Evolutionary conservation across 2,113 vertebrate species (phyloP).

Genomic region (Ictalurus punctatus): DNA sequence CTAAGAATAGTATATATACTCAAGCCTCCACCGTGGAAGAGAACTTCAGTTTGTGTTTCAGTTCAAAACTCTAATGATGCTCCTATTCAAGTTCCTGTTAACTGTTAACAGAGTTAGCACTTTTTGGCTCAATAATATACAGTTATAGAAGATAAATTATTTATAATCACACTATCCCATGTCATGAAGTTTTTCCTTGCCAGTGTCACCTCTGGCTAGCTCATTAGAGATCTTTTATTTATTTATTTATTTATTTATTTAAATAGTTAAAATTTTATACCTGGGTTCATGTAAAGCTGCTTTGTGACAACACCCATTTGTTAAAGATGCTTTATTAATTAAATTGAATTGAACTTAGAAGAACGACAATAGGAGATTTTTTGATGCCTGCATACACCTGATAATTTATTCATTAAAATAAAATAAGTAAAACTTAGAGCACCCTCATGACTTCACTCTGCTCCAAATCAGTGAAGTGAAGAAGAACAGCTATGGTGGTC

Average conservation of each 20-base stretch:
- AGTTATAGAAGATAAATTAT: neutral
- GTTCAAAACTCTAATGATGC: neutral
- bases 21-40: neutral
- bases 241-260: no score
- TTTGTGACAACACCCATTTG: no score
- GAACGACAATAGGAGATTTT: no score
- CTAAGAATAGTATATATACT: neutral
- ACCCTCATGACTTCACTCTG: no score
- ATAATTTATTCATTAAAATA: neutral
- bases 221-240: no score
- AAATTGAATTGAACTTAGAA: no score
- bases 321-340: no score
- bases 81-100: neutral
- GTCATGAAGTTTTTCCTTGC: no score
- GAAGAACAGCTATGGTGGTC: neutral
- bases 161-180: neutral
- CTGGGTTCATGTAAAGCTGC: no score
- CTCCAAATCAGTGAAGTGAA: neutral
- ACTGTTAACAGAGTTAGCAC: neutral
- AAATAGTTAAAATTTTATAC: no score
- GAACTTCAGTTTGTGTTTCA: neutral
- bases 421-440: neutral
- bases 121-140: neutral
- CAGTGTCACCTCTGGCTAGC: no score
- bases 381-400: no score